phyloP scores from a whole-genome alignment of 1,140 invertebrate species.

The Pogonognathellus flavescens region DNA sequence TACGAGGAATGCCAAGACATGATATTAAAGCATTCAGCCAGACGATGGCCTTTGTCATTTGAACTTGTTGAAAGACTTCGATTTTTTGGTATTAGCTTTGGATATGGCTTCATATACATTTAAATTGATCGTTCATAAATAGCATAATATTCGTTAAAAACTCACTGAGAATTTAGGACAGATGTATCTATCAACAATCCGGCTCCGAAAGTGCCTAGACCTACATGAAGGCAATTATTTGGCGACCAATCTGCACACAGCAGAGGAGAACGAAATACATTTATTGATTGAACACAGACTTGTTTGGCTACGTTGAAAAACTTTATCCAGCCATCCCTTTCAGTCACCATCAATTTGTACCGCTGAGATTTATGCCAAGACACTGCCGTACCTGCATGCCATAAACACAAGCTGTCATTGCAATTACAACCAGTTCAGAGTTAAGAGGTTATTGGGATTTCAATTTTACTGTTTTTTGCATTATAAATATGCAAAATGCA shows the following conservation, averaged over 20 bases:
- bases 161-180: slow-evolving; percentile 39
- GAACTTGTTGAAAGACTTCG: too few relatives aligned
- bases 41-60: too few relatives aligned
- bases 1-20: too few relatives aligned
- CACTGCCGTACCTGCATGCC: slow-evolving; percentile 31
- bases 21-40: too few relatives aligned
- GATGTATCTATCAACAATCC: slow-evolving; percentile 53
- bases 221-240: slow-evolving; percentile 28
- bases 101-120: too few relatives aligned
- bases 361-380: slow-evolving; percentile 57
- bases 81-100: neutral
- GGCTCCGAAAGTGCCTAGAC: slow-evolving; percentile 1
- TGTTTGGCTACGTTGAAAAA: slow-evolving; percentile 60
- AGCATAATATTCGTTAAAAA: neutral
- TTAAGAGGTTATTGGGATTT: neutral
- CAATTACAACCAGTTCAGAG: neutral
- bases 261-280: slow-evolving; percentile 21
- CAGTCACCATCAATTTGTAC: slow-evolving; percentile 56
- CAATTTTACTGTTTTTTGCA: neutral
- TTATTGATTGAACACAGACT: slow-evolving; percentile 42
- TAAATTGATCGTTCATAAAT: too few relatives aligned
- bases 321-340: slow-evolving; percentile 53
- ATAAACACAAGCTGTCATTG: neutral
- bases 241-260: slow-evolving; percentile 55
- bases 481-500: too few relatives aligned